phyloP scores from a whole-genome alignment of 2,113 vertebrate genomes.

The Addax nasomaculatus region DNA sequence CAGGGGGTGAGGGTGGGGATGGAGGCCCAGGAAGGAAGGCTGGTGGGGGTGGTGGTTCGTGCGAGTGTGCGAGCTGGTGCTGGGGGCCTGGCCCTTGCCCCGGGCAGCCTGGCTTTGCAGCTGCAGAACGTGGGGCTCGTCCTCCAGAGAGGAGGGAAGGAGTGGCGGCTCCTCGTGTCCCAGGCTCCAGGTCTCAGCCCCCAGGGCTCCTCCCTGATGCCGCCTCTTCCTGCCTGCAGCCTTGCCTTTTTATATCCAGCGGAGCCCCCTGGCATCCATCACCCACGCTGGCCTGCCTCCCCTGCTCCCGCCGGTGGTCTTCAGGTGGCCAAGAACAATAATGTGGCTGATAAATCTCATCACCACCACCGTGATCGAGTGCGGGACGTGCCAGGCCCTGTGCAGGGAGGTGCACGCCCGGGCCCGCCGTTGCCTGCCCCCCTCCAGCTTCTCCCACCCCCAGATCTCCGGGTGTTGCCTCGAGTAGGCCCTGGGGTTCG shows the following conservation, averaged over 20 bases:
- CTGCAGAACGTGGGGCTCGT: rapidly evolving
- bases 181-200: background rate
- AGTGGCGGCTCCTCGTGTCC: rapidly evolving
- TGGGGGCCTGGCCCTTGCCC: rapidly evolving
- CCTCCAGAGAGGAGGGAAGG: background rate
- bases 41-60: rapidly evolving
- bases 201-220: rapidly evolving
- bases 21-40: background rate
- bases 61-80: rapidly evolving
- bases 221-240: rapidly evolving
- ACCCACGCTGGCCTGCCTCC: rapidly evolving
- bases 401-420: rapidly evolving
- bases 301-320: rapidly evolving
- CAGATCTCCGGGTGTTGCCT: background rate
- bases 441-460: rapidly evolving
- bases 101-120: background rate
- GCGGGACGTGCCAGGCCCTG: rapidly evolving
- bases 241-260: rapidly evolving
- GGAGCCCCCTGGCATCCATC: rapidly evolving
- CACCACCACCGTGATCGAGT: rapidly evolving
- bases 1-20: rapidly evolving
- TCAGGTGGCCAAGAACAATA: background rate
- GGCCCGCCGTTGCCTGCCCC: rapidly evolving
- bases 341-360: rapidly evolving
- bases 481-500: rapidly evolving